phyloP scores from a whole-genome alignment of 2,113 vertebrate genomes.

The Entelurus aequoreus region DNA sequence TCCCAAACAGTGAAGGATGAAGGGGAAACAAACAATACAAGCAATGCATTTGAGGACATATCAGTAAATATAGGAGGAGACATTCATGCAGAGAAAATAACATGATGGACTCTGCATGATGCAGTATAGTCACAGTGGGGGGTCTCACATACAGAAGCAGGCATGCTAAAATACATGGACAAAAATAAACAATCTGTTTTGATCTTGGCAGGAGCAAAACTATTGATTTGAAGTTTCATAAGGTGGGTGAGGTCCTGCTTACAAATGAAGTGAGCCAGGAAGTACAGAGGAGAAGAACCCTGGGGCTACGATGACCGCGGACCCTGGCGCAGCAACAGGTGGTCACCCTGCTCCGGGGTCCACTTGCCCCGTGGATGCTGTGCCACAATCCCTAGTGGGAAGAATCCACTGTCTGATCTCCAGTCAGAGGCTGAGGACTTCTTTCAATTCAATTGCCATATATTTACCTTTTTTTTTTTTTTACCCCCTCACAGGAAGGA shows the following conservation, averaged over 20 bases:
- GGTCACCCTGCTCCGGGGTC: slow-evolving; percentile 52
- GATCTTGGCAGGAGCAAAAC: slow-evolving; percentile 58
- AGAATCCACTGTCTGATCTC: slow-evolving; percentile 60
- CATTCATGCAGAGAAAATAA: slow-evolving; percentile 41
- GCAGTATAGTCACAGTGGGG: slow-evolving; percentile 34
- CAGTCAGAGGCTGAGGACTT: slow-evolving; percentile 20
- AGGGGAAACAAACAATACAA: background rate
- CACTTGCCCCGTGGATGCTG: slow-evolving; percentile 28
- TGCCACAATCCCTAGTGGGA: slow-evolving; percentile 43
- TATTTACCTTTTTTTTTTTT: slow-evolving; percentile 5
- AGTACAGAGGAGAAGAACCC: slow-evolving; percentile 37
- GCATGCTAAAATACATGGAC: slow-evolving; percentile 29
- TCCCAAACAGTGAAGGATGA: background rate
- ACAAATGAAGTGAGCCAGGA: slow-evolving; percentile 39
- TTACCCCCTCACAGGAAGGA: background rate
- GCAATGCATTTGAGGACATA: slow-evolving; percentile 8
- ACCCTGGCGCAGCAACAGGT: slow-evolving; percentile 52
- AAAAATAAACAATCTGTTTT: slow-evolving; percentile 47
- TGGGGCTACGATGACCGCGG: slow-evolving; percentile 38
- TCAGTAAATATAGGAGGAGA: slow-evolving; percentile 30
- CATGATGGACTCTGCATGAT: slow-evolving; percentile 21
- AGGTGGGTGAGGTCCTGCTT: slow-evolving; percentile 45
- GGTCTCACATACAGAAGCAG: slow-evolving; percentile 28
- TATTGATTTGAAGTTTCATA: slow-evolving; percentile 58
- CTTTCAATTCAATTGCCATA: slow-evolving; percentile 13